Evolutionary conservation across 2,113 vertebrate genomes (phyloP).

Genomic region (Sciurus niger): DNA sequence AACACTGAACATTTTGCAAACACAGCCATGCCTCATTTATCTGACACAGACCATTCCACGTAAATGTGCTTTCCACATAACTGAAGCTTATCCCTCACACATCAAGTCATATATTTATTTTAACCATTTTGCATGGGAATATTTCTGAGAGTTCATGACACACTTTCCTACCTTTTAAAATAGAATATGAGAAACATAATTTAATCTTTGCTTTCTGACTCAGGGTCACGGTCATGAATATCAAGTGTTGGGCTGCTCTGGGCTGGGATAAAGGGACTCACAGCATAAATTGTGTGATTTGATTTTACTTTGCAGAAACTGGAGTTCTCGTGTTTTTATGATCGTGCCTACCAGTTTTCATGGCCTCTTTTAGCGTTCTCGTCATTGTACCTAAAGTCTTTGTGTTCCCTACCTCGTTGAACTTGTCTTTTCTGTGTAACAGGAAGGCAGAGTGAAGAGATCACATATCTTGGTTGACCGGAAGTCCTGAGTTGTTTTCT

Average conservation of each 20-base stretch:
- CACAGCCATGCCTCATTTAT: conserved; percentile 65
- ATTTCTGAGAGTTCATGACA: conserved; percentile 51
- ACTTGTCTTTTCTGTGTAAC: neutral
- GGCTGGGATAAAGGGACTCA: neutral
- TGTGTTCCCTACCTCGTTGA: neutral
- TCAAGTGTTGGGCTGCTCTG: conserved; percentile 39
- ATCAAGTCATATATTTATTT: conserved; percentile 68
- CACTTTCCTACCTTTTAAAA: conserved; percentile 59
- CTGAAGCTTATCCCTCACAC: conserved; percentile 50
- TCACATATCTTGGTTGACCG: neutral
- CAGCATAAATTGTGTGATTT: neutral
- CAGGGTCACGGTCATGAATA: conserved; percentile 23
- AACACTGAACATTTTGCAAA: conserved; percentile 22
- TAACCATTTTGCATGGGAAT: conserved; percentile 68
- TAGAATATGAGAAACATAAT: conserved; percentile 55
- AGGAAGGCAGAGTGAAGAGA: neutral
- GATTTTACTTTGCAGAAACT: neutral
- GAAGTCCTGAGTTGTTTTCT: neutral
- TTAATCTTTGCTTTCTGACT: conserved; percentile 62
- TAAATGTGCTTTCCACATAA: conserved; percentile 59
- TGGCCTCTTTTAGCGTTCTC: neutral
- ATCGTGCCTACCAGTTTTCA: neutral
- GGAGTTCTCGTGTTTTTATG: neutral
- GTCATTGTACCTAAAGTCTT: neutral
- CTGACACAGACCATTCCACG: neutral